phyloP scores from a whole-genome alignment of 2,888 invertebrate species.

The Lucinisca nassula region DNA sequence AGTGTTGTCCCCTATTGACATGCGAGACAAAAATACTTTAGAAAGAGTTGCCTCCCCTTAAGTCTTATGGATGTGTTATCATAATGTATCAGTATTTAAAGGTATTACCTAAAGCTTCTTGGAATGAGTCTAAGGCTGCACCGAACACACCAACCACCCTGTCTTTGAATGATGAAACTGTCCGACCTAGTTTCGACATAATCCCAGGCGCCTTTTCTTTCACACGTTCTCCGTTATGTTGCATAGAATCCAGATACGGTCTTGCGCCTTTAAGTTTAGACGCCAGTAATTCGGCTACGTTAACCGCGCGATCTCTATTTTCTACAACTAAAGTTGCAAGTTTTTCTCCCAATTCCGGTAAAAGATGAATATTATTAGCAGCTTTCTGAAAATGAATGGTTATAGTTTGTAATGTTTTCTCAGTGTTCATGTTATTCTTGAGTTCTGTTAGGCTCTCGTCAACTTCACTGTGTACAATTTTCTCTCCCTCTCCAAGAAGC shows the following conservation, averaged over 20 bases:
- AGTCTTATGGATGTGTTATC: too few relatives aligned
- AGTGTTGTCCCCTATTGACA: too few relatives aligned
- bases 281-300: slow-evolving; percentile 61
- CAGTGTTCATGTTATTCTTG: slow-evolving; percentile 58
- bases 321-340: slow-evolving; percentile 19
- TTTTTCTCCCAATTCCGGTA: slow-evolving; percentile 57
- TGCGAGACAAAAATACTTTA: too few relatives aligned
- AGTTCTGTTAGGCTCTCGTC: slow-evolving; percentile 63
- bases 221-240: slow-evolving; percentile 46
- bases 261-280: slow-evolving; percentile 39
- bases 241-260: slow-evolving; percentile 60
- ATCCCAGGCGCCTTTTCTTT: slow-evolving; percentile 59
- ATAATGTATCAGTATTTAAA: too few relatives aligned
- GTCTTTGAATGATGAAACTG: slow-evolving; percentile 48
- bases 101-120: slow-evolving; percentile 53
- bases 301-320: slow-evolving; percentile 55
- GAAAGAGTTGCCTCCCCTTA: too few relatives aligned
- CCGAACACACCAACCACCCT: slow-evolving; percentile 57
- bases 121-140: slow-evolving; percentile 51
- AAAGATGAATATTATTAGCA: slow-evolving; percentile 55
- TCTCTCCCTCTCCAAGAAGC: slow-evolving; percentile 47
- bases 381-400: slow-evolving; percentile 64
- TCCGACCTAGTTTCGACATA: slow-evolving; percentile 42
- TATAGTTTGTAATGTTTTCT: slow-evolving; percentile 53
- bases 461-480: slow-evolving; percentile 56